Percentiles rank a stretch among this genome's conserved stretches.
These are phyloP conservation scores for Mus caroli DNA, from an alignment of 2,797 vertebrate genomes.

Conservation along the genomic window DNA sequence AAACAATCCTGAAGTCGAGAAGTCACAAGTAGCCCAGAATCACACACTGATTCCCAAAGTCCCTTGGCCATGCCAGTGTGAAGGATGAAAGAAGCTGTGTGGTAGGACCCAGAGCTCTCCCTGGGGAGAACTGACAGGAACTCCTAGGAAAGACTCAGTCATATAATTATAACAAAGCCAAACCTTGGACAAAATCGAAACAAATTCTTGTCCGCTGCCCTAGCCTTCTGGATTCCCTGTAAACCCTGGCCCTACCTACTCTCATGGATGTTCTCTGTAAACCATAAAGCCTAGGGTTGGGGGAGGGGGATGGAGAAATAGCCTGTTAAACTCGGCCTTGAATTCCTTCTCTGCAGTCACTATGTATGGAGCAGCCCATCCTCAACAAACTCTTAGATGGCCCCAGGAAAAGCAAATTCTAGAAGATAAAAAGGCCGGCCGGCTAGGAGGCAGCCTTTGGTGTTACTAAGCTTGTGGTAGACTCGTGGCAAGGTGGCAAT, in stretches of 20 bases:
- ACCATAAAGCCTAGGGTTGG: constrained; percentile 16
- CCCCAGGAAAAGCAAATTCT: constrained; percentile 55
- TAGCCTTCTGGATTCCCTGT: constrained; percentile 66
- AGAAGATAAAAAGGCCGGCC: background rate
- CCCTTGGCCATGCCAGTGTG: background rate
- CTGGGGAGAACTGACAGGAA: background rate
- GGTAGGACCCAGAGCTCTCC: constrained; percentile 1
- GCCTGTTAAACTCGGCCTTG: constrained; percentile 61
- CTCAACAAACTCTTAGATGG: constrained; percentile 50
- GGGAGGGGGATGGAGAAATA: constrained; percentile 62
- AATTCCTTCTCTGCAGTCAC: constrained; percentile 61
- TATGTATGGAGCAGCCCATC: background rate
- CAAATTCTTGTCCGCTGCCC: constrained; percentile 49
- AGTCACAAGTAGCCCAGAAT: background rate
- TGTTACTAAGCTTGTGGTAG: constrained; percentile 29
- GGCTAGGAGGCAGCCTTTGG: background rate
- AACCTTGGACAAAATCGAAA: constrained; percentile 68
- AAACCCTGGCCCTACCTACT: constrained; percentile 63
- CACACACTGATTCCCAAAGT: background rate
- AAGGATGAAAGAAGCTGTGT: constrained; percentile 5
- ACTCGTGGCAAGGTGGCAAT: background rate
- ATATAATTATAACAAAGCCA: constrained; percentile 11
- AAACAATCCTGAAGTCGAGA: background rate
- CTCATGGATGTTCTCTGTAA: constrained; percentile 76
- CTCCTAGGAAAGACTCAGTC: background rate